Evolutionary conservation across 2,888 invertebrate species (phyloP).

Genomic region (Schizaphis graminum): DNA sequence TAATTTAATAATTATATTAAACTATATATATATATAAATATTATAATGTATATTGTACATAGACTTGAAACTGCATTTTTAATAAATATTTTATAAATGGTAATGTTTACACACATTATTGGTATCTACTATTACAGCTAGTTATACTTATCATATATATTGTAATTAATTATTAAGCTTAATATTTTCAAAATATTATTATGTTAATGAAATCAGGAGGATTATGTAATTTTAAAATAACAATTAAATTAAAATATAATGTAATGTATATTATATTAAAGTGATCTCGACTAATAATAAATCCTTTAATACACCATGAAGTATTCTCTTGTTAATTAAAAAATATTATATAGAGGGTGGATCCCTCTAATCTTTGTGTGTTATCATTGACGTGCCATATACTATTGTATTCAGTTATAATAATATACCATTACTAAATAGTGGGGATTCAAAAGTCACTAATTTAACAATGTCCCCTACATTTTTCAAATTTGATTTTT

Average conservation of each 20-base stretch:
- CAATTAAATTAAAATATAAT: constrained; percentile 32
- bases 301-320: constrained; percentile 46
- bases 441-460: constrained; percentile 47
- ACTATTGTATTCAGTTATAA: constrained; percentile 34
- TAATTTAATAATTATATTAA: too few relatives aligned
- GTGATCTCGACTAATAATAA: constrained; percentile 39
- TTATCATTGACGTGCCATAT: constrained; percentile 12
- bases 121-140: not conserved
- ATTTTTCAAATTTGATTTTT: constrained; percentile 51
- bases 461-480: constrained; percentile 50
- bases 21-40: too few relatives aligned
- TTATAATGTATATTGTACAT: not conserved
- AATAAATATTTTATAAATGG: not conserved
- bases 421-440: constrained; percentile 55
- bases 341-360: constrained; percentile 47
- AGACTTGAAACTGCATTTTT: not conserved
- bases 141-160: not conserved
- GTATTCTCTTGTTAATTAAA: constrained; percentile 59
- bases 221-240: constrained; percentile 16
- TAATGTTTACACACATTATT: not conserved
- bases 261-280: constrained; percentile 26
- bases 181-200: constrained; percentile 5
- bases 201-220: not conserved
- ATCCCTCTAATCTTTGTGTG: constrained; percentile 42
- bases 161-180: not conserved